phyloP scores from a whole-genome alignment of 1,140 invertebrate species.

The Papilio helenus region DNA sequence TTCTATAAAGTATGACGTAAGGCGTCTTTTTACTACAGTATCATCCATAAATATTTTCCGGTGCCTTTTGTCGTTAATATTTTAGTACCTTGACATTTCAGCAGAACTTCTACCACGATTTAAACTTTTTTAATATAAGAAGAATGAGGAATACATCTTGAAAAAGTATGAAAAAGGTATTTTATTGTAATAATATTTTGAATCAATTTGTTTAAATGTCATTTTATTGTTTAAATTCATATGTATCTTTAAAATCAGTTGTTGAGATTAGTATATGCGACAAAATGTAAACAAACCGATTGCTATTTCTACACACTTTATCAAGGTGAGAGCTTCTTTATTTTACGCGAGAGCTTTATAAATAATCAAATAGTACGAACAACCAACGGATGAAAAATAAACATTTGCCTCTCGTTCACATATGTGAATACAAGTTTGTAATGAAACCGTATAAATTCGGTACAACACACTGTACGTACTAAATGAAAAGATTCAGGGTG shows the following conservation, averaged over 20 bases:
- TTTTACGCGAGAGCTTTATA: neutral
- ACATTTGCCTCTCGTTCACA: conserved; percentile 1
- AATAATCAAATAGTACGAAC: neutral
- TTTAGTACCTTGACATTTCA: too few species aligned
- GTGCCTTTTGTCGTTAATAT: too few species aligned
- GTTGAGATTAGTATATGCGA: neutral
- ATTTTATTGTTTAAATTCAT: too few species aligned
- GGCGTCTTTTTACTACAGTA: too few species aligned
- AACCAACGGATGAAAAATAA: conserved; percentile 11
- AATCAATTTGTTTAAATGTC: too few species aligned
- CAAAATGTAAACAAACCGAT: neutral
- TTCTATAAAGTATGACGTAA: too few species aligned
- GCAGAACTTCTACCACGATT: too few species aligned
- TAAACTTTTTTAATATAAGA: too few species aligned
- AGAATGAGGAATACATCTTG: too few species aligned
- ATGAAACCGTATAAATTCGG: conserved; percentile 24
- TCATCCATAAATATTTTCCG: too few species aligned
- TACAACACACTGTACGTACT: neutral
- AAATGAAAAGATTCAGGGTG: conserved; percentile 30
- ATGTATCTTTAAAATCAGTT: neutral
- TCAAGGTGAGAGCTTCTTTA: conserved; percentile 17
- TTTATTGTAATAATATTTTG: too few species aligned
- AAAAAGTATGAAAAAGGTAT: too few species aligned
- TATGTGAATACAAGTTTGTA: conserved; percentile 18
- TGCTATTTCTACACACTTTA: neutral